Evolutionary conservation across 2,888 invertebrate species (phyloP), one percentile per base, ranked within the genome.

Genomic region (Chironomus riparius): DNA sequence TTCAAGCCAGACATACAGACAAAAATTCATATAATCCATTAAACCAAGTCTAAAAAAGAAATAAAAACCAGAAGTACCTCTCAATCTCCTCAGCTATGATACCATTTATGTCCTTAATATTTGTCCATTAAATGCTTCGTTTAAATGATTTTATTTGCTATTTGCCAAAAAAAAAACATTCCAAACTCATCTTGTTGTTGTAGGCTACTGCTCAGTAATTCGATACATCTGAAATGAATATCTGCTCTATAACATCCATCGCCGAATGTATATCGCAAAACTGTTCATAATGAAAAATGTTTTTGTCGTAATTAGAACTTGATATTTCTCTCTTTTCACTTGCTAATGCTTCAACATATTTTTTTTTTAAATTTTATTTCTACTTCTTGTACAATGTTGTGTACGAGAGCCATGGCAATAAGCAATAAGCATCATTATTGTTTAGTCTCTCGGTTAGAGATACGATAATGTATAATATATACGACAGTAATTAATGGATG

Each of bases 401-500:
- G 56, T 0, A 56, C 56, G 56, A 56, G 38, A 56, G 38, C 38
- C 38, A 38, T 38, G 38, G 38, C 38, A 38, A 38, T 38, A 38
- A 38, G 38, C 38, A 38, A 38, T 38, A 38, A 38, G 38, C 38
- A 38, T 38, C 38, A 38, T 10, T 38, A 1, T 38, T 38, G 38
- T 10, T 38, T 10, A 38, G 38, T 38, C 38, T 38, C 38, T 38
- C 38, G 38, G 10, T 56, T 15, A 56, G 56, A 50, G 50, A 65
- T 13, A 65, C 18, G 24, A 65, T 21, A 22, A 24, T 13, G 21
- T 13, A 10, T 22, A 22, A 65, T 24, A 21, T 65, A 24, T 65
- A 65, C 65, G 65, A 65, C 65, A 65, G 65, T 56, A 71, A 71
- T 71, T 71, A 71, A 71, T 71, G 71, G 71, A 71, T 71, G 50